A percentile compares a stretch with the other conserved stretches of the same genome.
phyloP scores from a whole-genome alignment of 2,113 vertebrate genomes.

The Cyprinodon brontotheroides region DNA sequence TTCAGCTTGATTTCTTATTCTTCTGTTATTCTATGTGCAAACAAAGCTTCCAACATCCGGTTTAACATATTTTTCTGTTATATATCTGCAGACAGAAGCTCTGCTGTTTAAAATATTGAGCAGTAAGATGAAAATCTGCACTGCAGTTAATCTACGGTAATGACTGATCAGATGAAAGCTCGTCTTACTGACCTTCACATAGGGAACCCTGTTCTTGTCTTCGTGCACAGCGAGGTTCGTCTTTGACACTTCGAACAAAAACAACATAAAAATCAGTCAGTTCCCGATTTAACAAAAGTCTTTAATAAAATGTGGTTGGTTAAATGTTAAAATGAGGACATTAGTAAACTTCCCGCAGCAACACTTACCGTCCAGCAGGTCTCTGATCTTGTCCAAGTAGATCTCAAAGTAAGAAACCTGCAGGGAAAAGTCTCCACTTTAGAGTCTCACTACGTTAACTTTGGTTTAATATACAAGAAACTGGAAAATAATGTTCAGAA shows the following conservation, averaged over 20 bases:
- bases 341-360: background rate
- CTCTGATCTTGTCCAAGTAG: slow-evolving; percentile 96
- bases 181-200: slow-evolving; percentile 86
- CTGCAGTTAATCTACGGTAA: too few relatives aligned
- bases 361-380: slow-evolving; percentile 87
- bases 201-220: slow-evolving; percentile 96
- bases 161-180: too few relatives aligned
- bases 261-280: background rate
- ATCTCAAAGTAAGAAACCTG: slow-evolving; percentile 98
- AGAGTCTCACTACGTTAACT: too few relatives aligned
- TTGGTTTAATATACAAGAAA: too few relatives aligned
- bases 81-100: too few relatives aligned
- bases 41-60: too few relatives aligned
- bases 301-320: background rate
- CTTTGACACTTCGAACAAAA: slow-evolving; percentile 87
- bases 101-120: too few relatives aligned
- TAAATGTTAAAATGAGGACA: background rate
- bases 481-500: too few relatives aligned
- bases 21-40: too few relatives aligned
- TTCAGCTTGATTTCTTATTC: too few relatives aligned
- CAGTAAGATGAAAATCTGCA: too few relatives aligned
- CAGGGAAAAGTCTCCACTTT: slow-evolving; percentile 55
- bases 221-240: slow-evolving; percentile 97
- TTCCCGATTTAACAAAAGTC: background rate
- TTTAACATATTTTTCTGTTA: too few relatives aligned